Base-by-base conservation (phyloP, 2,797 vertebrate genomes). In the Eptatretus atami region DNA sequence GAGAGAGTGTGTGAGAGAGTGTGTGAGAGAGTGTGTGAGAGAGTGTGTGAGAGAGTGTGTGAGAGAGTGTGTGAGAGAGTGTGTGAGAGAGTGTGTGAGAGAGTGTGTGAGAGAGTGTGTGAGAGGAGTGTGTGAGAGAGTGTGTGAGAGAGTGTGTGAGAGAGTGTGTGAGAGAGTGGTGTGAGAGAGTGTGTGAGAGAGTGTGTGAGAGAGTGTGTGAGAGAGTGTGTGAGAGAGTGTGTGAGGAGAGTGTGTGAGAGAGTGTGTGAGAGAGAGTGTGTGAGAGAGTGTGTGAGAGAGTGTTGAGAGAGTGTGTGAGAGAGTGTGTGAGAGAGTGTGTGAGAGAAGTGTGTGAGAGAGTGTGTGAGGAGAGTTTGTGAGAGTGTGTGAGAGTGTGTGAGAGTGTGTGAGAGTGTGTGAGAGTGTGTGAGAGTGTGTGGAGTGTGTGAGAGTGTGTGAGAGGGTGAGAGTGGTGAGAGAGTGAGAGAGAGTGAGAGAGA, bases 161-260 rank as follows among this genome's bases (percentile, higher is more conserved):
- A 11, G 63, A n/a, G n/a, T n/a, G n/a, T n/a, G n/a, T n/a, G n/a
- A n/a, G n/a, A n/a, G n/a, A n/a, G n/a, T n/a, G n/a, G n/a, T 52
- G 63, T 10, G 63, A 64, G 63, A 64, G 19, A 10, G 63, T 10
- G 63, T 10, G 63, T 25, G 63, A 10, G 63, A 52, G 63, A 52
- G 63, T 2, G 63, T 9, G 63, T 10, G 13, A 25, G 63, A 1
- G 63, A 52, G 63, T 44, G 63, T 64, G 63, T 64, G 63, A 2
- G 6, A 3, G 63, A 64, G 63, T 52, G 13, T n/a, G n/a, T n/a
- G n/a, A n/a, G n/a, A n/a, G n/a, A n/a, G n/a, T n/a, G n/a, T n/a
- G n/a, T n/a, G n/a, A n/a, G n/a, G n/a, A n/a, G n/a, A n/a, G n/a
- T n/a, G n/a, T n/a, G n/a, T n/a, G n/a, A n/a, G n/a, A n/a, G n/a